Conservation (phyloP, 92 coral and sea anemone genomes). For the Bergia puertoricense region DNA sequence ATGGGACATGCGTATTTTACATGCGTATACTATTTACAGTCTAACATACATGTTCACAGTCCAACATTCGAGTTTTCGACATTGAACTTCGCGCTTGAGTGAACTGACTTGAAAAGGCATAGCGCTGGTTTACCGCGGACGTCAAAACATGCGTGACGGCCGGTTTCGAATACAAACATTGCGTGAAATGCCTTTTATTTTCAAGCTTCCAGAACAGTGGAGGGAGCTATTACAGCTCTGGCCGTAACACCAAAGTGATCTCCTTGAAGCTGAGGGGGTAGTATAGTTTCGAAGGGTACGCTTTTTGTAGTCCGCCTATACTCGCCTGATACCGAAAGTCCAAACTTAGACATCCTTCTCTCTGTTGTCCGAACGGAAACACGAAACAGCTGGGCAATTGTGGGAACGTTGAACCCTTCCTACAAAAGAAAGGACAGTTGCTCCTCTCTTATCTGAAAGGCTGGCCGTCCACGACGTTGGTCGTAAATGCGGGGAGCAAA, state of each 20-base stretch:
- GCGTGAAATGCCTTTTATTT: neutral
- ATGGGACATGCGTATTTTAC: too few species aligned
- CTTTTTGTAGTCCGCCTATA: too few species aligned
- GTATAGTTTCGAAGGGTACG: neutral
- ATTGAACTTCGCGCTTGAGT: too few species aligned
- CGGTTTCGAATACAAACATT: neutral
- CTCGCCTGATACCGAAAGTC: too few species aligned
- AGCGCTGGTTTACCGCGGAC: neutral
- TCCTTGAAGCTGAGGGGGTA: slow-evolving; percentile 31
- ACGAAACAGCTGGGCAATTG: too few species aligned
- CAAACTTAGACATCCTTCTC: too few species aligned
- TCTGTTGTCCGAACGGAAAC: too few species aligned
- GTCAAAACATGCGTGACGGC: neutral
- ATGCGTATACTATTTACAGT: too few species aligned
- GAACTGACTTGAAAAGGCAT: neutral
- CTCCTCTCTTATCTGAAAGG: slow-evolving; percentile 15
- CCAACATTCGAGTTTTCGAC: too few species aligned
- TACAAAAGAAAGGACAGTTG: neutral
- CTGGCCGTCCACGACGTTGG: slow-evolving; percentile 31
- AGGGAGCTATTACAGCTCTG: neutral
- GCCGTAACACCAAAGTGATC: neutral
- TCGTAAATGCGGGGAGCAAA: slow-evolving; percentile 13
- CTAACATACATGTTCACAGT: too few species aligned
- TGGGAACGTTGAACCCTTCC: neutral
- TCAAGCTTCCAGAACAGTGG: slow-evolving; percentile 16